phyloP scores from a whole-genome alignment of 1,140 invertebrate genomes.

The Trialeurodes vaporariorum region DNA sequence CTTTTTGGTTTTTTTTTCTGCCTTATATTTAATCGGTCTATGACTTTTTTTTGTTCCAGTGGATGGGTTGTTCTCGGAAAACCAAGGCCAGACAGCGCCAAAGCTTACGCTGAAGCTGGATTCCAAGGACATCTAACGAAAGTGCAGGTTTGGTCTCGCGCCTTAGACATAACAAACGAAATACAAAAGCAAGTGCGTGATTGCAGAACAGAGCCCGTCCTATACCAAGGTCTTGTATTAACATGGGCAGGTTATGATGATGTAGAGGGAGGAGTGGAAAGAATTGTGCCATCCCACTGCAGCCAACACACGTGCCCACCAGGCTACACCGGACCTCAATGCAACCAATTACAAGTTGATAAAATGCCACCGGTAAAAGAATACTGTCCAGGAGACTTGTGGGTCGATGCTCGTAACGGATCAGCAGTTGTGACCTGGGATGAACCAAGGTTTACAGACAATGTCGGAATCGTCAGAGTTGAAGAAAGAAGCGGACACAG shows the following conservation, averaged over 20 bases:
- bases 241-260: slow-evolving; percentile 91
- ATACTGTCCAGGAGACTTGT: slow-evolving; percentile 83
- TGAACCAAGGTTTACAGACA: slow-evolving; percentile 81
- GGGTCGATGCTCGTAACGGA: slow-evolving; percentile 85
- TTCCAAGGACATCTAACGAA: slow-evolving; percentile 93
- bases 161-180: slow-evolving; percentile 81
- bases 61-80: slow-evolving; percentile 87
- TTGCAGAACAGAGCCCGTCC: slow-evolving; percentile 80
- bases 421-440: slow-evolving; percentile 89
- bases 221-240: slow-evolving; percentile 71
- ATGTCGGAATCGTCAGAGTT: slow-evolving; percentile 64
- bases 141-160: slow-evolving; percentile 86
- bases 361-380: slow-evolving; percentile 77
- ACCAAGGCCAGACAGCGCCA: slow-evolving; percentile 58
- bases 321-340: slow-evolving; percentile 71
- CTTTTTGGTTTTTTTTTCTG: background rate
- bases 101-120: slow-evolving; percentile 67
- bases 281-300: slow-evolving; percentile 80
- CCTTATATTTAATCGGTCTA: background rate
- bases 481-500: slow-evolving; percentile 76
- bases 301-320: slow-evolving; percentile 75
- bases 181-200: slow-evolving; percentile 79
- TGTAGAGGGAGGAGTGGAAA: slow-evolving; percentile 75
- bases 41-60: slow-evolving; percentile 38
- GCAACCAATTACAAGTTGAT: slow-evolving; percentile 70